Conservation (phyloP, 2,888 invertebrate genomes). For the Hesperia comma region DNA sequence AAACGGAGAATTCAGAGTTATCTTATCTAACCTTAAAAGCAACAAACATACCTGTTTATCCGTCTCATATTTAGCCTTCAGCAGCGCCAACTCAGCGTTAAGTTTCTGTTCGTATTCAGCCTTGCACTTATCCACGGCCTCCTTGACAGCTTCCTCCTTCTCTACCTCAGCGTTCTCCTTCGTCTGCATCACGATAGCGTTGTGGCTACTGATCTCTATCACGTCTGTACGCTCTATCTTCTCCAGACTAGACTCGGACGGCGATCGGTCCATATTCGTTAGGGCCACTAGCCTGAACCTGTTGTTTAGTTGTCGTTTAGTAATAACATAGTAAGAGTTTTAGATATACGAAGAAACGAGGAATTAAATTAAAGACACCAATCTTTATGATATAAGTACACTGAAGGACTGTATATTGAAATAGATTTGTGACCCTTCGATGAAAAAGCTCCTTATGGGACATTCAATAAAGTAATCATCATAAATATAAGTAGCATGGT, state of each 20-base stretch:
- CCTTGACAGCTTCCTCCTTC: constrained; percentile 80
- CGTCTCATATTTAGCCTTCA: constrained; percentile 76
- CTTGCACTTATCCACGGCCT: constrained; percentile 82
- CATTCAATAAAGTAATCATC: too few relatives aligned
- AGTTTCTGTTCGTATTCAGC: constrained; percentile 83
- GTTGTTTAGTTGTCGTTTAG: not conserved
- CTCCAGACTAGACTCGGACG: constrained; percentile 91
- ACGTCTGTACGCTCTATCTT: constrained; percentile 88
- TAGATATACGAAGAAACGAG: not conserved
- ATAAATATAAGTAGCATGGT: too few relatives aligned
- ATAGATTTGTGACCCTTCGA: too few relatives aligned
- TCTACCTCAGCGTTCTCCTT: constrained; percentile 87
- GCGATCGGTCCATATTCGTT: constrained; percentile 89
- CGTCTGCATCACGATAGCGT: constrained; percentile 87
- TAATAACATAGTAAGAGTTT: not conserved
- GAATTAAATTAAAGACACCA: not conserved
- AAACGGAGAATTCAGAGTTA: too few relatives aligned
- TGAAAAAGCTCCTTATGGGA: too few relatives aligned
- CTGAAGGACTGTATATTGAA: too few relatives aligned
- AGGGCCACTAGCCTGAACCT: constrained; percentile 90
- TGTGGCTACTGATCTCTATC: constrained; percentile 86
- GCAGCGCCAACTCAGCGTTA: constrained; percentile 55
- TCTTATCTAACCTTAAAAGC: not conserved
- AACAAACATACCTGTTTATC: constrained; percentile 76
- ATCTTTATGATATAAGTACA: constrained; percentile 3